Evolutionary conservation across 2,113 vertebrate genomes (phyloP).

Genomic region (Miniopterus natalensis): DNA sequence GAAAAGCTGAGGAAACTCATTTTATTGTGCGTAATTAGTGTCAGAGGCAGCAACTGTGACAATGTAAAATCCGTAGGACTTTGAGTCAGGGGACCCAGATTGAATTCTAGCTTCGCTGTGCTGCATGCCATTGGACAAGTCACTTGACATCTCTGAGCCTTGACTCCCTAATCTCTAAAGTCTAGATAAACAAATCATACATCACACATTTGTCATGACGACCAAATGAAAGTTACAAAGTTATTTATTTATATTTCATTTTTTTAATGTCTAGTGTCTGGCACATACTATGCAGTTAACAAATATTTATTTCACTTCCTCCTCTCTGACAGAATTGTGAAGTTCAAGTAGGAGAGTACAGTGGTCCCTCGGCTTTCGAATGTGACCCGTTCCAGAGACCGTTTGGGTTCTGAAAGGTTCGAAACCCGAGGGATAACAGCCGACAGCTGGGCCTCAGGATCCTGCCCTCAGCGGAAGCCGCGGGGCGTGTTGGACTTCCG

Average conservation of each 20-base stretch:
- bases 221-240: not conserved
- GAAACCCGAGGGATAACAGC: too few relatives aligned
- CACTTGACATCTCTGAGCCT: not conserved
- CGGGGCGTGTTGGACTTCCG: too few relatives aligned
- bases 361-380: too few relatives aligned
- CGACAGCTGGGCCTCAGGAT: too few relatives aligned
- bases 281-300: not conserved
- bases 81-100: not conserved
- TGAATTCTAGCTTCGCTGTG: not conserved
- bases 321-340: not conserved
- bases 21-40: not conserved
- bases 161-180: not conserved
- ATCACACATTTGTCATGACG: not conserved
- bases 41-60: conserved; percentile 38
- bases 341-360: not conserved
- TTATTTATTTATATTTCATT: conserved; percentile 23
- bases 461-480: too few relatives aligned
- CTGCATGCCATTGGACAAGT: not conserved
- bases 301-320: not conserved
- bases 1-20: conserved; percentile 40
- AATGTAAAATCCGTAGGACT: not conserved
- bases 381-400: too few relatives aligned
- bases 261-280: not conserved
- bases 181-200: conserved; percentile 10
- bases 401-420: too few relatives aligned